Evolutionary conservation across 2,888 invertebrate species (phyloP), one percentile per base, ranked within the genome.

Genomic region (Acleris laterana): DNA sequence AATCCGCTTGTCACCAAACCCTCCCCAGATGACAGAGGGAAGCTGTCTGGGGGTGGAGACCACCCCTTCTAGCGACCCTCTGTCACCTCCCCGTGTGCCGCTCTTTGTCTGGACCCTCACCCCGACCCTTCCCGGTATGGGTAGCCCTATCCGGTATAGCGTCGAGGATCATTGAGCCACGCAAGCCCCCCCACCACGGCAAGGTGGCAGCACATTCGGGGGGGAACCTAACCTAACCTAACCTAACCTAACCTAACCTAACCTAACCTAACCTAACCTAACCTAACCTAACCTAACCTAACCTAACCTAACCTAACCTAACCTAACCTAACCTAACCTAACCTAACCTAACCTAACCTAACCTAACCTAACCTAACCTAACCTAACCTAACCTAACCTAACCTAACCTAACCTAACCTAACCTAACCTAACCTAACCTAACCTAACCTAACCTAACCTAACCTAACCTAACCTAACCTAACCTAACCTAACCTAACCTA

Each of bases 401-500:
- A 48, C 48, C 48, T 48, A 48, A 48, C 52, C 52, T 52, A 25
- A 28, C 22, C 52, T 25, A 52, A 52, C 52, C 22, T 25, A 28
- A 25, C 25, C 25, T 52, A 25, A 52, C 22, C 68, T 68, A 25
- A 52, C 22, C 28, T 22, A 28, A 28, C 25, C 22, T 25, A 52
- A 52, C 22, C 22, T 25, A 52, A 52, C 22, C 22, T 25, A 52
- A 52, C 52, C 52, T 52, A 52, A 52, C 52, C 55, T 48, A 62
- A 55, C 53, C 55, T 62, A 55, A 56, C 55, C 55, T 48, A 55
- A 55, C 44, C 62, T 55, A 62, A 62, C 55, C 55, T 56, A 55
- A 62, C 55, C 55, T 53, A 62, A 62, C 55, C 56, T 44, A 62
- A 52, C 62, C 62, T 53, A 62, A 62, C 52, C 52, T 46, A 62